A percentile compares a stretch with the other conserved stretches of the same genome.
These are phyloP conservation scores for Drosophila suboccidentalis DNA, from an alignment of 2,888 invertebrate species.

Conservation along the genomic window DNA sequence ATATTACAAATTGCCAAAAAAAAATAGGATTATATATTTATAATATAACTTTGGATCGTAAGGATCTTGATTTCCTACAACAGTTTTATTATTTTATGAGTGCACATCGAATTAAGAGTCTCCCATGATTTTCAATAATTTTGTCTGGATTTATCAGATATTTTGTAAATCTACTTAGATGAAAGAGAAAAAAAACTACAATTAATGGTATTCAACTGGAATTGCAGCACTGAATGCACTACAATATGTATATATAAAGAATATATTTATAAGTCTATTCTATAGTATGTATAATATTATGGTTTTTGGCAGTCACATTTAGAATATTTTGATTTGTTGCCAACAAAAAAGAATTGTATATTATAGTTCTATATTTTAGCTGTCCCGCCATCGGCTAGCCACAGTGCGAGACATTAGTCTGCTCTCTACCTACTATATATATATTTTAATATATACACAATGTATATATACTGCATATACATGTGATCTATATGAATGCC, in stretches of 20 bases:
- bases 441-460: not conserved
- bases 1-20: no score
- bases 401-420: slow-evolving; percentile 66
- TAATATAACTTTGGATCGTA: no score
- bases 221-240: slow-evolving; percentile 1
- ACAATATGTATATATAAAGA: not conserved
- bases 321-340: slow-evolving; percentile 52
- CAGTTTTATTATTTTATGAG: no score
- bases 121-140: no score
- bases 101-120: no score
- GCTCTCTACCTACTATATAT: slow-evolving; percentile 18
- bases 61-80: no score
- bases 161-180: not conserved
- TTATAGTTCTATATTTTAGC: slow-evolving; percentile 42
- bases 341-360: slow-evolving; percentile 40
- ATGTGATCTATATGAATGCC: slow-evolving; percentile 33
- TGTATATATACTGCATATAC: slow-evolving; percentile 28
- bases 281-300: slow-evolving; percentile 9
- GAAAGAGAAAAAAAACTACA: not conserved
- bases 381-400: slow-evolving; percentile 75
- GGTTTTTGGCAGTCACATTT: slow-evolving; percentile 33
- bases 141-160: no score
- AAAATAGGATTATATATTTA: not conserved
- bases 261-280: slow-evolving; percentile 4
- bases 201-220: not conserved